These are phyloP conservation scores for Carettochelys insculpta DNA, from an alignment of 2,113 vertebrate species.

Conservation along the genomic window DNA sequence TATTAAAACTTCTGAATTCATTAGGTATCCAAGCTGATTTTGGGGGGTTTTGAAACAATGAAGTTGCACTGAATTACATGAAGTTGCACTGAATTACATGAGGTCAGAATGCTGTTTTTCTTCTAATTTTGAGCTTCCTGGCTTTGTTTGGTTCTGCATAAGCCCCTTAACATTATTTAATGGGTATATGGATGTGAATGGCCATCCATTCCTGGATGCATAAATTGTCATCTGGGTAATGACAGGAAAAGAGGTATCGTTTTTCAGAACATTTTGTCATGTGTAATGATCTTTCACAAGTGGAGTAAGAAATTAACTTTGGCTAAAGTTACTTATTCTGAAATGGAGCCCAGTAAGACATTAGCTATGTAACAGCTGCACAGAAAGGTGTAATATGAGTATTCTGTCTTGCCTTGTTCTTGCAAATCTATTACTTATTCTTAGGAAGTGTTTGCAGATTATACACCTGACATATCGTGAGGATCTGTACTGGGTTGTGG, in stretches of 20 bases:
- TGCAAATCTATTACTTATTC: no score
- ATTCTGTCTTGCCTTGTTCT: background rate
- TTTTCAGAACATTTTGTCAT: constrained; percentile 68
- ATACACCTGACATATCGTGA: no score
- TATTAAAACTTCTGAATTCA: background rate
- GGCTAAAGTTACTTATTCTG: constrained; percentile 68
- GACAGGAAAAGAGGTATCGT: constrained; percentile 33
- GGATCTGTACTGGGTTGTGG: no score
- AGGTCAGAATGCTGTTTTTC: background rate
- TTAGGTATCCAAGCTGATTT: background rate
- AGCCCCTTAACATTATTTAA: no score
- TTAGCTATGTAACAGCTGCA: constrained; percentile 70
- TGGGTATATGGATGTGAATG: background rate
- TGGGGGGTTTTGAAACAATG: background rate
- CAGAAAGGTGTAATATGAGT: constrained; percentile 60
- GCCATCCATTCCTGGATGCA: background rate
- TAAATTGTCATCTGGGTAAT: background rate
- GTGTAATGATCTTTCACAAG: constrained; percentile 58
- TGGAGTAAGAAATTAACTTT: constrained; percentile 67
- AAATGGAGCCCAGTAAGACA: constrained; percentile 60
- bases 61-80: background rate
- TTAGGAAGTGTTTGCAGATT: no score
- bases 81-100: background rate
- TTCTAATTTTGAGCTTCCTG: background rate
- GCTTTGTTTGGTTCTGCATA: background rate